phyloP scores from a whole-genome alignment of 2,797 vertebrate genomes.

The Bucorvus abyssinicus region DNA sequence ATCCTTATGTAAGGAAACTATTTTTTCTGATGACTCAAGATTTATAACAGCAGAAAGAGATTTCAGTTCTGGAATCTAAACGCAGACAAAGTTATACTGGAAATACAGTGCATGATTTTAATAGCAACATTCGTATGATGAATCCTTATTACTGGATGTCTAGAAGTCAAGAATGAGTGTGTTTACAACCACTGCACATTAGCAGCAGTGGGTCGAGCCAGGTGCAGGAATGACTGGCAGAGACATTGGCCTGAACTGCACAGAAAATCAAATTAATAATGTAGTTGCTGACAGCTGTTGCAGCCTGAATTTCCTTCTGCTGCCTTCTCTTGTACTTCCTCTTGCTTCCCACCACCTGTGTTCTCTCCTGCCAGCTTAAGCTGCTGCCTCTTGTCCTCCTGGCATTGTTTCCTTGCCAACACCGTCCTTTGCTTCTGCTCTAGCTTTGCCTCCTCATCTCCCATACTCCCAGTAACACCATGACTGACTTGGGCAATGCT shows the following conservation, averaged over 20 bases:
- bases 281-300: neutral
- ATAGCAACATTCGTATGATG: neutral
- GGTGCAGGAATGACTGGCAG: neutral
- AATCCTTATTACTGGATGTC: neutral
- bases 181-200: neutral
- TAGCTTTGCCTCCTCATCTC: neutral
- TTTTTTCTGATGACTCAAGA: neutral
- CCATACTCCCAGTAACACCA: neutral
- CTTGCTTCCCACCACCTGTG: neutral
- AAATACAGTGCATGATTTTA: neutral
- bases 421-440: neutral
- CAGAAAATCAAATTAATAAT: neutral
- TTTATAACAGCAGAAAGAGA: neutral
- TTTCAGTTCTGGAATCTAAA: neutral
- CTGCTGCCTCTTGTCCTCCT: neutral
- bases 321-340: neutral
- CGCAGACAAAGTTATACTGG: neutral
- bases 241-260: neutral
- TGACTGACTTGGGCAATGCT: neutral
- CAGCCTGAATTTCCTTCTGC: neutral
- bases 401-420: neutral
- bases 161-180: neutral
- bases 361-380: neutral
- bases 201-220: neutral
- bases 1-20: neutral